Base-by-base conservation (phyloP, 2,113 vertebrate species). In the Anguilla rostrata region DNA sequence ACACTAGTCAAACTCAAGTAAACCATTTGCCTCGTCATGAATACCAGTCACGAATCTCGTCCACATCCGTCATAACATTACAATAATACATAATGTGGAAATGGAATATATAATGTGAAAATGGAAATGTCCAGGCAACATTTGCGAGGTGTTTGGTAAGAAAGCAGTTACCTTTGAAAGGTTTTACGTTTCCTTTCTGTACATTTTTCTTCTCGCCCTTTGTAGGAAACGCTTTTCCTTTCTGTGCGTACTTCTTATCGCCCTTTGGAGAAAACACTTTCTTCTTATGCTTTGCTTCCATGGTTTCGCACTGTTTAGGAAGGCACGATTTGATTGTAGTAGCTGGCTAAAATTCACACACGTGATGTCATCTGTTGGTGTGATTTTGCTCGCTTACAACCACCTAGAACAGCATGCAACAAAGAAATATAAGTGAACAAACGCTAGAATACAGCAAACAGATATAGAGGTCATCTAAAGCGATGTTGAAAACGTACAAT, bases 221-320 rank as follows among this genome's bases (percentile, higher is more conserved):
- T 2, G 90, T 90, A 16, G 88, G 90, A 60, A 93, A 93, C 0
- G 3, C 9, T 71, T 90, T 92, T 83, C 93, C 91, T 92, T 94
- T 95, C 57, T 88, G 92, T n/a, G 84, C 53, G 0, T 91, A 57
- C 82, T 91, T 94, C 87, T 94, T 95, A 4, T 91, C 94, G 43
- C 86, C 89, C 91, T 92, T 95, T 2, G 90, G 90, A 16, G 88
- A 90, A 60, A 93, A 93, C 0, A 3, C 8, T 71, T 90, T 92
- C 53, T 94, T 95, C 87, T 89, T 92, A n/a, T 93, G 87, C 92
- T 94, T 95, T 46, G 89, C 88, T 82, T 95, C 94, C 95, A 96
- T 92, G 78, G 26, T 84, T 39, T 46, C 63, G 39, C 12, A 66
- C 16, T 78, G 39, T 71, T 56, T 75, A 85, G 85, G 82, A 39